phyloP scores from a whole-genome alignment of 2,113 vertebrate genomes.

The Cinclus cinclus region DNA sequence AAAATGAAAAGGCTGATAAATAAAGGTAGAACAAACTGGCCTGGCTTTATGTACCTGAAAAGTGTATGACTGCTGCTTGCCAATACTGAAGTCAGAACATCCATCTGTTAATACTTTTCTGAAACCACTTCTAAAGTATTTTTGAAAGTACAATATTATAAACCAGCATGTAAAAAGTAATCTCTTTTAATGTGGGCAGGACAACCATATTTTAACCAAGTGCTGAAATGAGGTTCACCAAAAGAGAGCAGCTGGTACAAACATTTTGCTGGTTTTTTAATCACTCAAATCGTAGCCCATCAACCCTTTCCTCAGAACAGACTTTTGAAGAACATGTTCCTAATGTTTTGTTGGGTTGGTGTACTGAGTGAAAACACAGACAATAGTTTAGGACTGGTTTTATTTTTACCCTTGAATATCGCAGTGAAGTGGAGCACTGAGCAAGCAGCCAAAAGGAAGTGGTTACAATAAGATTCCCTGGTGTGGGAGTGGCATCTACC shows the following conservation, averaged over 20 bases:
- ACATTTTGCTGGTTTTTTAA: background rate
- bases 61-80: background rate
- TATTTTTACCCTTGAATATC: background rate
- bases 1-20: background rate
- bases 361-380: background rate
- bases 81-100: background rate
- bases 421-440: background rate
- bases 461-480: background rate
- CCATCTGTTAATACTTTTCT: background rate
- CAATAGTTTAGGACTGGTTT: background rate
- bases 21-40: background rate
- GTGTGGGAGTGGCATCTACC: background rate
- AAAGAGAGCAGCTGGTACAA: background rate
- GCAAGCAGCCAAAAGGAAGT: background rate
- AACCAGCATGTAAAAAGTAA: background rate
- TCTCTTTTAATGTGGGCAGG: background rate
- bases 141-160: background rate
- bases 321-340: background rate
- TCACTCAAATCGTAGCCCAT: background rate
- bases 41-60: background rate
- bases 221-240: background rate
- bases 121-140: background rate
- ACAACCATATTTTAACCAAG: background rate
- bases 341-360: background rate
- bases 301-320: background rate